Conservation (phyloP, 2,113 vertebrate genomes). For the Cyrtonyx montezumae region DNA sequence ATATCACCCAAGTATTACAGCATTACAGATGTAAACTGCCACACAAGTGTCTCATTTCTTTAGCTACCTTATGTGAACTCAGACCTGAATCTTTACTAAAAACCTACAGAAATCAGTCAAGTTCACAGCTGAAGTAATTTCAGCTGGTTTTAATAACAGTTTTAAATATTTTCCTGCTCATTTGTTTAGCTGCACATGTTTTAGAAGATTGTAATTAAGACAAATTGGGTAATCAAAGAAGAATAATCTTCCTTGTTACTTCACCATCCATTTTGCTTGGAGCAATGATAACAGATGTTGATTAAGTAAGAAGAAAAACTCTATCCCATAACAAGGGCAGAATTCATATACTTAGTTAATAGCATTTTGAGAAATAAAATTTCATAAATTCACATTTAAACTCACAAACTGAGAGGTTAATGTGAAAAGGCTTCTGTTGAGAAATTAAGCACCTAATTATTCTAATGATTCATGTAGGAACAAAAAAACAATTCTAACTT, state of each 20-base stretch:
- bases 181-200: slow-evolving; percentile 70
- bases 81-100: slow-evolving; percentile 66
- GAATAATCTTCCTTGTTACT: slow-evolving; percentile 78
- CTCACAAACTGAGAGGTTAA: slow-evolving; percentile 13
- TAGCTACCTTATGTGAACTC: slow-evolving; percentile 52
- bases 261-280: slow-evolving; percentile 74
- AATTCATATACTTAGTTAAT: slow-evolving; percentile 35
- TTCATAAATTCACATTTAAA: slow-evolving; percentile 40
- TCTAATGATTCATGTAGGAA: background rate
- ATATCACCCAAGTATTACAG: slow-evolving; percentile 66
- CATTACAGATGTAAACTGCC: slow-evolving; percentile 67
- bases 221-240: slow-evolving; percentile 79
- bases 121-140: slow-evolving; percentile 62
- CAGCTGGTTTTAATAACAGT: slow-evolving; percentile 58
- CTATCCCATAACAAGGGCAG: slow-evolving; percentile 33
- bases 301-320: slow-evolving; percentile 61
- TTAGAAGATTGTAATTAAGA: slow-evolving; percentile 79
- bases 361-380: slow-evolving; percentile 28
- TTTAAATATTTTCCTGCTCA: slow-evolving; percentile 67
- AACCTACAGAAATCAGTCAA: slow-evolving; percentile 57
- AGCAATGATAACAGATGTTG: slow-evolving; percentile 76
- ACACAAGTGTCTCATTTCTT: slow-evolving; percentile 60
- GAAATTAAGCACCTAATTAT: slow-evolving; percentile 51
- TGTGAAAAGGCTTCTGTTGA: slow-evolving; percentile 1
- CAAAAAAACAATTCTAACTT: slow-evolving; percentile 4